Evolutionary conservation across 2,113 vertebrate genomes (phyloP), one percentile per base, ranked within the genome.

Genomic region (Phyllopteryx taeniolatus): DNA sequence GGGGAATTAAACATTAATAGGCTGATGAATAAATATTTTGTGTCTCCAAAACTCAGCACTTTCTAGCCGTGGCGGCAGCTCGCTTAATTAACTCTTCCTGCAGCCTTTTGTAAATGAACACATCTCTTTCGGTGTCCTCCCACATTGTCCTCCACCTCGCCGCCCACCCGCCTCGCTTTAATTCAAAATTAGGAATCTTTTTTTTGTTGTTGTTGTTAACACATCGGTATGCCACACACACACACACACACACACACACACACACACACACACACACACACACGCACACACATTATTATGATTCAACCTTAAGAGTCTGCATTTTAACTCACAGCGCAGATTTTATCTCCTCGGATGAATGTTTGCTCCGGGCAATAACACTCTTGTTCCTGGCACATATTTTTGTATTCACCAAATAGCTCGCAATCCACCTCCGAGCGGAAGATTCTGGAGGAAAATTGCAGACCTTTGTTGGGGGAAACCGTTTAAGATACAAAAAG

Each of bases 11-110:
- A 91, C 80, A 85, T 90, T 91, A 91, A 91, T 89, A 78, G 86
- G 86, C 79, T 87, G 84, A 90, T 90, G 88, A 91, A 91, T 91
- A 91, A 92, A 92, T 91, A 91, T 91, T 89, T 88, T 88, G 85
- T 89, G 86, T 89, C 88, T 87, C 81, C 80, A 82, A 85, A 85
- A 89, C 90, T 89, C 88, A 90, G 87, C 89, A 88, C 83, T 91
- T 91, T 90, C 79, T 85, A 62, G 22, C 78, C 70, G 64, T 72
- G 83, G n/a, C 83, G 74, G 64, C 80, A 87, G 86, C 82, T 76
- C 79, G 79, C 83, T 91, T 92, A 91, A 92, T 92, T 87, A 91
- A 86, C 79, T 85, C 85, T 78, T 90, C 88, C 83, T 79, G 65
- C 57, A 88, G 88, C 83, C 80, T 87, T 86, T 88, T 83, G 77